These are phyloP conservation scores for Thera obeliscata DNA, from an alignment of 2,888 invertebrate species.

Conservation along the genomic window DNA sequence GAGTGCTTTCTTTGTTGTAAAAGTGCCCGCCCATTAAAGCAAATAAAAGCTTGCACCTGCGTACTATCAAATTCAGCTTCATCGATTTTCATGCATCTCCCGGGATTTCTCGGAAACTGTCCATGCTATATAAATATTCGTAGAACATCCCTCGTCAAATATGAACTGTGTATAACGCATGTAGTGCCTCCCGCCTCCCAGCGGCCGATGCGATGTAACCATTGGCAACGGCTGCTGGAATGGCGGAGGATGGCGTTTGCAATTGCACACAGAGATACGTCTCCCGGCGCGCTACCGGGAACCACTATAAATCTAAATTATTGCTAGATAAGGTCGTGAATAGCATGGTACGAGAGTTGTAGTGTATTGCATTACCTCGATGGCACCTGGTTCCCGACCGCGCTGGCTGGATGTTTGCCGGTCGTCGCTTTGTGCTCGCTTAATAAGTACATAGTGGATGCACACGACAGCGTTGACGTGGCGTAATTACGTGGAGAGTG, in stretches of 20 bases:
- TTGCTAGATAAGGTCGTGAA: conserved; percentile 44
- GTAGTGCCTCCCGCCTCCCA: conserved; percentile 48
- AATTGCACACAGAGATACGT: conserved; percentile 46
- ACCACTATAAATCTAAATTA: conserved; percentile 33
- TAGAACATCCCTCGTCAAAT: conserved; percentile 64
- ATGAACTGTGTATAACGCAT: conserved; percentile 64
- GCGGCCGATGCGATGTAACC: conserved; percentile 57
- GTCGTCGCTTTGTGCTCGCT: conserved; percentile 56
- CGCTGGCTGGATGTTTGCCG: conserved; percentile 48
- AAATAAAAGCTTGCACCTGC: conserved; percentile 40
- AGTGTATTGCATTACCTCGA: conserved; percentile 59
- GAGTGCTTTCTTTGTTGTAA: conserved; percentile 4
- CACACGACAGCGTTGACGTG: conserved; percentile 60
- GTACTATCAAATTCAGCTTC: conserved; percentile 46
- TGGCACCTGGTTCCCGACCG: conserved; percentile 58
- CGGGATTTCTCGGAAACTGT: conserved; percentile 51
- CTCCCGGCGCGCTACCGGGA: conserved; percentile 44
- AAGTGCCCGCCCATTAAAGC: conserved; percentile 22
- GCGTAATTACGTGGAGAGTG: conserved; percentile 61
- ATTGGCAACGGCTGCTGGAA: conserved; percentile 57
- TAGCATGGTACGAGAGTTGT: conserved; percentile 43
- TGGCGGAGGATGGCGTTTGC: conserved; percentile 48
- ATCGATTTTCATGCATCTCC: conserved; percentile 55
- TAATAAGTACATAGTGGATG: conserved; percentile 53
- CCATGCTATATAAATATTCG: conserved; percentile 58